Base-by-base conservation (phyloP, 2,888 invertebrate genomes). In the Sarcophaga subvicina region DNA sequence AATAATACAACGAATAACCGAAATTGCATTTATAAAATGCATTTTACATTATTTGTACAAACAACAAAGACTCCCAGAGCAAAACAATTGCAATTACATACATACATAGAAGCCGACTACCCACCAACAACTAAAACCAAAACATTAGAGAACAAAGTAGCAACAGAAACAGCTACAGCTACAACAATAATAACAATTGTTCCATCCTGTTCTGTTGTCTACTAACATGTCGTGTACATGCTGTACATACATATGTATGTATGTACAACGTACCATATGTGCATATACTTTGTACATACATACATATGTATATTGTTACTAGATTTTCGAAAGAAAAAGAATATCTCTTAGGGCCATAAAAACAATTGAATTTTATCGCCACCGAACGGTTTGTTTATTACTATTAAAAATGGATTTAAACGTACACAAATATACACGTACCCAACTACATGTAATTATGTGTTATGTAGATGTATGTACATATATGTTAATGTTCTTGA, bases 11-110 rank as follows among this genome's bases (percentile, higher is more conserved):
- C 47, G 70, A 80, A 72, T 71, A 85, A 67, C 37, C 63, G 60
- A 80, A 85, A 85, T 85, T 80, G 77, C 84, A 80, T 85, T 85
- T 77, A 85, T 80, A 85, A 85, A 85, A 80, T 72, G 76, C 77
- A 76, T 80, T 80, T 85, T 75, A 69, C 27, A 79, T 79, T 66
- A 80, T 75, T 70, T 73, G 60, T 64, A 69, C 45, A 69, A 20
- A 66, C 54, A 66, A 76, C 63, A 49, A 49, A n/a, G 54, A 17
- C 64, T 83, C 63, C 73, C 79, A 83, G 70, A 79, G 83, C 75
- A 69, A 79, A 83, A 83, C 83, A 83, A 79, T 75, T 83, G 63
- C 73, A 79, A 66, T 10, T 37, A 8, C 8, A 37, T n/a, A 64
- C 63, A 64, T 78, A 83, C 72, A 69, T 77, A 64, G 27, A 70